Conservation (phyloP, 2,113 vertebrate species). For the Emydocephalus ijimae region DNA sequence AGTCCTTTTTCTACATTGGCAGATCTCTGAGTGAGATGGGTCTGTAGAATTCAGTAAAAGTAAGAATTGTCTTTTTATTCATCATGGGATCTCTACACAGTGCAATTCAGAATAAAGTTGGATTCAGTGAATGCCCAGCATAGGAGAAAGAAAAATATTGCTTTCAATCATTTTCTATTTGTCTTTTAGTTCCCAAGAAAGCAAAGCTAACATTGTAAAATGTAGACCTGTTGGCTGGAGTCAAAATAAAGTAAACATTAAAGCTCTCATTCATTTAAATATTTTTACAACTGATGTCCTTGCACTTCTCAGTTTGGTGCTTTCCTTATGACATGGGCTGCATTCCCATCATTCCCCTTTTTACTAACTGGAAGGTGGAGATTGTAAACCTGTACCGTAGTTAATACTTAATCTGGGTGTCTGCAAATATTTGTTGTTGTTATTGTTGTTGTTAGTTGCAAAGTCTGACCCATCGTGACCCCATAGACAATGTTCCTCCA, state of each 20-base stretch:
- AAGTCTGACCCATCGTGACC: no score
- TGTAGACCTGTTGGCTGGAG: not conserved
- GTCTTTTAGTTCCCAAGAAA: not conserved
- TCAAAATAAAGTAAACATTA: not conserved
- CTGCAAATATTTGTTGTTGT: not conserved
- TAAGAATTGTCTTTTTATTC: not conserved
- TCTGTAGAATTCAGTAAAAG: not conserved
- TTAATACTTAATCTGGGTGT: not conserved
- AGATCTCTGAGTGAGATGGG: not conserved
- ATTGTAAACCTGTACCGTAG: not conserved
- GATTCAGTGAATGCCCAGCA: not conserved
- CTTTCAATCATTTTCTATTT: not conserved
- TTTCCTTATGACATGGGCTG: not conserved
- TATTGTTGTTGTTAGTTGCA: no score
- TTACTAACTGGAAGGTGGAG: not conserved
- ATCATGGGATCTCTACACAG: not conserved
- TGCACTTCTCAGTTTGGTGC: not conserved
- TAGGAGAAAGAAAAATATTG: not conserved
- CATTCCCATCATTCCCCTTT: not conserved
- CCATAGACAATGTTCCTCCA: no score
- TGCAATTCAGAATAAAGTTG: not conserved
- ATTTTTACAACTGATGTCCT: not conserved
- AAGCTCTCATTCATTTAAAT: not conserved
- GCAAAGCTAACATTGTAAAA: not conserved
- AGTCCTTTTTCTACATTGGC: not conserved